These are phyloP conservation scores for Drosophila insularis DNA, from an alignment of 1,140 invertebrate genomes.

Conservation along the genomic window DNA sequence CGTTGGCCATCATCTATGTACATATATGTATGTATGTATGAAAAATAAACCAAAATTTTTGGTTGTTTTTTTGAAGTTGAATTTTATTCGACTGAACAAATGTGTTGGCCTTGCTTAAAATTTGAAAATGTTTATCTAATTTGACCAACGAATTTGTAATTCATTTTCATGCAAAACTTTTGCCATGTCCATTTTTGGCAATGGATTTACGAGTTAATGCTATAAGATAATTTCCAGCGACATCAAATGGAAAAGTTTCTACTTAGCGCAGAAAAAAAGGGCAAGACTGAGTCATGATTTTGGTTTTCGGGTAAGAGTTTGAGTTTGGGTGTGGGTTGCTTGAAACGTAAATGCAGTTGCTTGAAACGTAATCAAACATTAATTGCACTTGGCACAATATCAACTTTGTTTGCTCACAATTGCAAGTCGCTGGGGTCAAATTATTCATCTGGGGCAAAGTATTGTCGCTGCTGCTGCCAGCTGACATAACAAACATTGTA, in stretches of 20 bases:
- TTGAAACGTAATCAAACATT: slow-evolving; percentile 61
- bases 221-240: slow-evolving; percentile 57
- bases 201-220: slow-evolving; percentile 49
- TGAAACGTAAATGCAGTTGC: slow-evolving; percentile 46
- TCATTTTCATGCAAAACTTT: slow-evolving; percentile 49
- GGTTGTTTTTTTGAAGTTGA: background rate
- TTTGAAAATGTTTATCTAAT: slow-evolving; percentile 45
- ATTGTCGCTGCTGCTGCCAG: slow-evolving; percentile 19
- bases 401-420: slow-evolving; percentile 57
- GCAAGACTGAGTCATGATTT: background rate
- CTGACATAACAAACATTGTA: slow-evolving; percentile 70
- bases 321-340: background rate
- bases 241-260: slow-evolving; percentile 49
- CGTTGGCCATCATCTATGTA: background rate
- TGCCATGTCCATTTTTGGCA: slow-evolving; percentile 35
- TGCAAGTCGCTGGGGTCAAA: slow-evolving; percentile 49
- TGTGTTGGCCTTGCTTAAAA: background rate
- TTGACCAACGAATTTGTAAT: slow-evolving; percentile 47
- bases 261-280: slow-evolving; percentile 36
- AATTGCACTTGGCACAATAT: slow-evolving; percentile 67
- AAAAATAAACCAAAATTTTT: no score
- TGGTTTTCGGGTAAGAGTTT: background rate
- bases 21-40: no score
- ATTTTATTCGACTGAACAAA: background rate
- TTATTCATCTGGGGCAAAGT: slow-evolving; percentile 40